These are phyloP conservation scores for Pao palembangensis DNA, from an alignment of 2,113 vertebrate genomes.

Conservation along the genomic window DNA sequence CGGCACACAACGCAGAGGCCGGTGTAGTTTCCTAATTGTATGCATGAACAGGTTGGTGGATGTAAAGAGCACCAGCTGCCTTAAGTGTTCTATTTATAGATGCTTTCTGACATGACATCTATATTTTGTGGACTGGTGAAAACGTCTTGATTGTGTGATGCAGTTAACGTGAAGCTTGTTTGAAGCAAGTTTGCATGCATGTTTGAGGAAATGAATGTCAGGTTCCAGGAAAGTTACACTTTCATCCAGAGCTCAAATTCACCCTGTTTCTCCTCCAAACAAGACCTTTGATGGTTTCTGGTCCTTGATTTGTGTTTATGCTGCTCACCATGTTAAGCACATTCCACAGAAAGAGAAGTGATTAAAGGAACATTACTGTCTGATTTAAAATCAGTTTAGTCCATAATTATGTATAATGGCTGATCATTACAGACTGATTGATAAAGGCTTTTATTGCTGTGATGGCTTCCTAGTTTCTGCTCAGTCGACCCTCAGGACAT, in stretches of 20 bases:
- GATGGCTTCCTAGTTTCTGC: constrained; percentile 28
- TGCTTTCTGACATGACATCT: constrained; percentile 34
- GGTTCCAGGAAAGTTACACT: constrained; percentile 45
- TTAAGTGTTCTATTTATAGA: constrained; percentile 21
- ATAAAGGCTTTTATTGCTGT: constrained; percentile 54
- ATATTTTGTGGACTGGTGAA: constrained; percentile 18
- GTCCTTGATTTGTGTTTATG: constrained; percentile 1
- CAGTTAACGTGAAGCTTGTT: background rate
- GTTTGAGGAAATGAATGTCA: constrained; percentile 51
- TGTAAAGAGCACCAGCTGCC: constrained; percentile 30
- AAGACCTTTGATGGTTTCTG: constrained; percentile 32
- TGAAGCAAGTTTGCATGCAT: too few species aligned
- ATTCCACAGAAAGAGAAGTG: constrained; percentile 59
- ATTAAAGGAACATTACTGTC: constrained; percentile 57
- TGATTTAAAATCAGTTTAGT: constrained; percentile 58
- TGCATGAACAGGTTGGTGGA: background rate
- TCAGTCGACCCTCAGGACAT: constrained; percentile 28
- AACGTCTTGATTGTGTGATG: constrained; percentile 14
- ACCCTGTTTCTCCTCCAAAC: constrained; percentile 39
- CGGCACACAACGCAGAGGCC: constrained; percentile 30
- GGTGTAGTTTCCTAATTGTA: background rate
- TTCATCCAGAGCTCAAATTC: constrained; percentile 33
- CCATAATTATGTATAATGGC: constrained; percentile 63
- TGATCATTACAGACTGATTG: constrained; percentile 62
- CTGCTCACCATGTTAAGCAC: constrained; percentile 43